Evolutionary conservation across 2,888 invertebrate species (phyloP).

Genomic region (Brenthis hecate): DNA sequence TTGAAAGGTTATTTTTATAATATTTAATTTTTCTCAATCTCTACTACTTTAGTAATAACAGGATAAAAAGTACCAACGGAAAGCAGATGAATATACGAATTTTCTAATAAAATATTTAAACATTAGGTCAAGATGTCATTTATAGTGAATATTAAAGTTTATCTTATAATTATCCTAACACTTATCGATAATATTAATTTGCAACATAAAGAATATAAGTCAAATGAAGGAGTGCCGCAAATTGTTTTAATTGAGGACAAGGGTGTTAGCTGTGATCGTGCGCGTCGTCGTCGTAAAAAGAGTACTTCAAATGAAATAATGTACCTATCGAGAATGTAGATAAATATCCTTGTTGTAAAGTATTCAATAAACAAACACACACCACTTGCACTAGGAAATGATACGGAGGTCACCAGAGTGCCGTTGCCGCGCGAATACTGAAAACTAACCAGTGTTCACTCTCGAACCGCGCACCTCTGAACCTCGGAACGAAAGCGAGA

Average conservation of each 20-base stretch:
- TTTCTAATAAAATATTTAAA: not conserved
- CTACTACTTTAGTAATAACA: not conserved
- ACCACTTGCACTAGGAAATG: constrained; percentile 71
- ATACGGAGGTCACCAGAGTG: constrained; percentile 74
- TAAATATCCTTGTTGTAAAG: constrained; percentile 30
- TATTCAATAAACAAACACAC: constrained; percentile 45
- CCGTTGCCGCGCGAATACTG: constrained; percentile 73
- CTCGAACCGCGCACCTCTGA: constrained; percentile 55
- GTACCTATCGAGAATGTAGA: constrained; percentile 34
- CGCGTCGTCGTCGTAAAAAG: constrained; percentile 44
- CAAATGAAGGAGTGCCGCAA: constrained; percentile 66
- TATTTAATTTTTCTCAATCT: not conserved
- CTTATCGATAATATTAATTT: constrained; percentile 24
- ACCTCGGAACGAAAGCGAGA: constrained; percentile 69
- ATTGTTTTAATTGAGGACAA: constrained; percentile 78
- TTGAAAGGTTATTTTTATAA: constrained; percentile 4
- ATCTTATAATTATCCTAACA: constrained; percentile 7
- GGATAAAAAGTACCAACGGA: not conserved
- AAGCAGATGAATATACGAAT: not conserved
- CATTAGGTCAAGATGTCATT: not conserved
- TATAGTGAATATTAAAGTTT: not conserved
- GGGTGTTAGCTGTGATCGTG: constrained; percentile 64
- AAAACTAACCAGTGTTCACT: constrained; percentile 71
- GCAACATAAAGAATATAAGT: constrained; percentile 58
- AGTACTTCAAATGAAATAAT: constrained; percentile 33